Conservation (phyloP, 1,140 invertebrate genomes). For the Capitella teleta region DNA sequence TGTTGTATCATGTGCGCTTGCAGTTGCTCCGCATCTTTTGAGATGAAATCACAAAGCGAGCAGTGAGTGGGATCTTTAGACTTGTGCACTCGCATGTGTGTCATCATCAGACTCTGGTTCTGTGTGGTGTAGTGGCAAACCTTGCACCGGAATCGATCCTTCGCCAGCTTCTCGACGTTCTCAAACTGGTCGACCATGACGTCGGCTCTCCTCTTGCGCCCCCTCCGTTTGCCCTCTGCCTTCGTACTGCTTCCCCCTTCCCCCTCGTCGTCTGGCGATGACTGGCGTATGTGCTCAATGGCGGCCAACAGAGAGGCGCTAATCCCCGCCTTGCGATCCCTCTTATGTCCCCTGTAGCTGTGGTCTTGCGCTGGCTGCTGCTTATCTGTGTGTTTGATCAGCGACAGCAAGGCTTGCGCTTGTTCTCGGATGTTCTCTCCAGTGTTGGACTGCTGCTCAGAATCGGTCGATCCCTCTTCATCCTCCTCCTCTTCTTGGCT, state of each 20-base stretch:
- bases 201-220: background rate
- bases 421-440: no score
- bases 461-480: no score
- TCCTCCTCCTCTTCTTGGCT: no score
- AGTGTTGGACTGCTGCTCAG: no score
- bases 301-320: conserved; percentile 38
- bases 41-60: conserved; percentile 32
- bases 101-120: conserved; percentile 20
- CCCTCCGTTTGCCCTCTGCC: background rate
- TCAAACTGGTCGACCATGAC: conserved; percentile 16
- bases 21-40: conserved; percentile 27
- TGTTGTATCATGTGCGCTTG: conserved; percentile 39
- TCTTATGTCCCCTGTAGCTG: no score
- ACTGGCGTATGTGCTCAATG: conserved; percentile 37
- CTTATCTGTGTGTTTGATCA: no score
- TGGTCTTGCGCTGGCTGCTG: no score
- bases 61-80: conserved; percentile 34
- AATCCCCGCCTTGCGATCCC: conserved; percentile 24
- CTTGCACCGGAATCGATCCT: conserved; percentile 27
- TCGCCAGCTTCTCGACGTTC: conserved; percentile 28
- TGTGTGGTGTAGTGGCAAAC: conserved; percentile 35
- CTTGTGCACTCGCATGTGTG: conserved; percentile 38
- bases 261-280: conserved; percentile 23
- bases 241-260: conserved; percentile 2
- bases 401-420: no score